phyloP scores from a whole-genome alignment of 2,888 invertebrate species.

The Stictocephala bisonia region DNA sequence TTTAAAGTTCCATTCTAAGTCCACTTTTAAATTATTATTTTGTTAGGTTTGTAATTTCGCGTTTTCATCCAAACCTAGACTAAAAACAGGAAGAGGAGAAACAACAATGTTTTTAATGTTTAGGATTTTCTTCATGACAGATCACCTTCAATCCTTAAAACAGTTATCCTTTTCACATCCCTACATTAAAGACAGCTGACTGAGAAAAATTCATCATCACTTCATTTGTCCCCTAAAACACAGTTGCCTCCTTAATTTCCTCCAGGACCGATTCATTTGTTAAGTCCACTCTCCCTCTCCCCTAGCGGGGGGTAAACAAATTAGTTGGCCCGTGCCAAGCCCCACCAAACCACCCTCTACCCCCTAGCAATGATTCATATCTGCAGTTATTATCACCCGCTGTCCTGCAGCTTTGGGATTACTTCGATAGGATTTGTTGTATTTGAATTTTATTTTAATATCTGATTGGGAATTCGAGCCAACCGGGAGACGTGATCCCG shows the following conservation, averaged over 20 bases:
- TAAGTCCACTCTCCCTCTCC: background rate
- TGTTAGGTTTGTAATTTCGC: too few relatives aligned
- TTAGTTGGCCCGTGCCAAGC: constrained; percentile 16
- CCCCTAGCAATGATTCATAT: constrained; percentile 26
- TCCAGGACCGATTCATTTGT: constrained; percentile 36
- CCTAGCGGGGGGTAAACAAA: constrained; percentile 32
- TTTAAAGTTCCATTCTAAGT: too few relatives aligned
- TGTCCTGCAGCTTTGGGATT: constrained; percentile 9
- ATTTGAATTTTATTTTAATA: constrained; percentile 43
- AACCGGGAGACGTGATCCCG: constrained; percentile 1
- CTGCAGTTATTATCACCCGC: constrained; percentile 31
- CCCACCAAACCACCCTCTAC: background rate
- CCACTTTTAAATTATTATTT: too few relatives aligned
- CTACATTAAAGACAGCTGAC: too few relatives aligned
- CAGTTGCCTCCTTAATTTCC: constrained; percentile 32
- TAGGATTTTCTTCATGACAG: too few relatives aligned
- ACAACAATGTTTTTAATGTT: too few relatives aligned
- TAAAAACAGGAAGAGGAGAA: too few relatives aligned
- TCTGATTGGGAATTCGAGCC: constrained; percentile 41
- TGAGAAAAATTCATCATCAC: constrained; percentile 6
- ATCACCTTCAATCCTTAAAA: too few relatives aligned
- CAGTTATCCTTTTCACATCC: too few relatives aligned
- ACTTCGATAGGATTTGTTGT: constrained; percentile 40
- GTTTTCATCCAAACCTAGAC: too few relatives aligned
- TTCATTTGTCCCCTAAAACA: constrained; percentile 23